Conservation (phyloP, 2,113 vertebrate genomes). For the Peromyscus polionotus region DNA sequence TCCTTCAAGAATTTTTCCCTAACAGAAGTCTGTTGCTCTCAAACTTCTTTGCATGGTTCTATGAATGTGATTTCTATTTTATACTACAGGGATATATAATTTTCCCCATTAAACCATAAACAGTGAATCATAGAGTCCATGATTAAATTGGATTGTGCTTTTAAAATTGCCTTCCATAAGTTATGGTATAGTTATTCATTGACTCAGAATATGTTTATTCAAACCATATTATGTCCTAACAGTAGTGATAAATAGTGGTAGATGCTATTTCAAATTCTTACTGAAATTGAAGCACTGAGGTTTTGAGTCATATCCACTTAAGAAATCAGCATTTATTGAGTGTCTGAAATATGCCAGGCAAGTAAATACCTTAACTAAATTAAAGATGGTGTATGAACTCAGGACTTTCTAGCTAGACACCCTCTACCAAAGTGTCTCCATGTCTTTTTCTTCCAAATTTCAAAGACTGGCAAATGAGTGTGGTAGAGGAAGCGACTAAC, state of each 20-base stretch:
- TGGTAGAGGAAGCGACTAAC: background rate
- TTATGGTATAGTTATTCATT: constrained; percentile 18
- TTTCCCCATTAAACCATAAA: constrained; percentile 31
- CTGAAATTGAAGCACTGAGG: background rate
- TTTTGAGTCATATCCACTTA: constrained; percentile 12
- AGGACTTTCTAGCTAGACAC: background rate
- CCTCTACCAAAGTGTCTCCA: background rate
- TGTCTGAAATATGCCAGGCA: background rate
- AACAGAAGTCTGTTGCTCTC: background rate
- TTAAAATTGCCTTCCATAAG: constrained; percentile 50
- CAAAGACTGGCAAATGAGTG: background rate
- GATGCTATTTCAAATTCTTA: constrained; percentile 29
- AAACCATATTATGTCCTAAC: background rate
- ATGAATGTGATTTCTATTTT: constrained; percentile 40
- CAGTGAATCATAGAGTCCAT: constrained; percentile 1
- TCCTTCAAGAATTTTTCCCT: constrained; percentile 32
- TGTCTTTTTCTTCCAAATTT: background rate
- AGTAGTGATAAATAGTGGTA: constrained; percentile 38
- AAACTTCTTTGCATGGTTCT: background rate
- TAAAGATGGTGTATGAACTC: background rate
- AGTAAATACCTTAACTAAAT: background rate
- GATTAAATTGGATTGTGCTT: constrained; percentile 19
- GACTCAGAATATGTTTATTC: constrained; percentile 22
- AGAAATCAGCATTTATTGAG: constrained; percentile 18
- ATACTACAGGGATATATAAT: background rate